Conservation (phyloP, 2,113 vertebrate genomes). For the Eurypyga helias region DNA sequence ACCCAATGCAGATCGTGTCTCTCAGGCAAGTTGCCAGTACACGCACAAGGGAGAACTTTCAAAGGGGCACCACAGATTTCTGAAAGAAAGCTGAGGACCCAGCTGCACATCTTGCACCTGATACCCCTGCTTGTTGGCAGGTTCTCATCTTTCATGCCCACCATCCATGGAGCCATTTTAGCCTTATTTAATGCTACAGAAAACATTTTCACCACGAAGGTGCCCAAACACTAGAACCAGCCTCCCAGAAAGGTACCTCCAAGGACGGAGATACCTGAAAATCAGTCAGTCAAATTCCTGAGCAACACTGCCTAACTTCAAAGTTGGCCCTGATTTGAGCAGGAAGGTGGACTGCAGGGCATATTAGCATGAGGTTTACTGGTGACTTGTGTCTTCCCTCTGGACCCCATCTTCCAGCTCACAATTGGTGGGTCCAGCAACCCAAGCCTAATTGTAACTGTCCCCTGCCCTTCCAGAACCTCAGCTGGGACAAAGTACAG, state of each 20-base stretch:
- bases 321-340: neutral
- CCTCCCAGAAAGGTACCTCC: neutral
- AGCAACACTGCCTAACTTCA: neutral
- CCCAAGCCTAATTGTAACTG: neutral
- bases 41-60: neutral
- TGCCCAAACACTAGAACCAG: neutral
- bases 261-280: neutral
- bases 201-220: neutral
- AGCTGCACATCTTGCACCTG: neutral
- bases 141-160: neutral
- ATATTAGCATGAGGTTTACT: neutral
- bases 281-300: neutral
- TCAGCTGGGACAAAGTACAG: neutral
- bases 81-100: neutral
- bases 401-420: neutral
- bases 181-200: neutral
- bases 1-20: neutral
- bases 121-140: neutral
- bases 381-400: neutral
- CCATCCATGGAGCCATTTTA: neutral
- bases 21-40: neutral
- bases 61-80: neutral
- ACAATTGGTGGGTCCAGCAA: neutral
- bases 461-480: neutral
- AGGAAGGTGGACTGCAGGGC: neutral